A percentile compares a stretch with the other conserved stretches of the same genome.
These are phyloP conservation scores for Volucella inflata DNA, from an alignment of 2,888 invertebrate genomes.

Conservation along the genomic window DNA sequence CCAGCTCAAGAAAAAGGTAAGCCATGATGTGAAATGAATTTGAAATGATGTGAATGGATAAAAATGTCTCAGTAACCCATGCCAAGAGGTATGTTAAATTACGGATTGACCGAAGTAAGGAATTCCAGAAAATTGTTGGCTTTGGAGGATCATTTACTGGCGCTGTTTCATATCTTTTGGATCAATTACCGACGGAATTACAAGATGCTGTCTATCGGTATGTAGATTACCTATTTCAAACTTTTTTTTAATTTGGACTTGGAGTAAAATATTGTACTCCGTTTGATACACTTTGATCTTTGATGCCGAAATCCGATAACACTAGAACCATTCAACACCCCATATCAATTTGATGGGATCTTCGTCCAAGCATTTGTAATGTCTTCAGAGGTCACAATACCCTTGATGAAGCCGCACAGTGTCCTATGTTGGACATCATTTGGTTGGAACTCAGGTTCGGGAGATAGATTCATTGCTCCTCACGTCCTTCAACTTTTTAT, in stretches of 20 bases:
- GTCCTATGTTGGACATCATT: too few species aligned
- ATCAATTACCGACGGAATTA: conserved; percentile 77
- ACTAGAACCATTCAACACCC: too few species aligned
- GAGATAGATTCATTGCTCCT: too few species aligned
- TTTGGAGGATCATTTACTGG: conserved; percentile 96
- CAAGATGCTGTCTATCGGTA: conserved; percentile 81
- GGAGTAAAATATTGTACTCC: too few species aligned
- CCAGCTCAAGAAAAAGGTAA: conserved; percentile 2
- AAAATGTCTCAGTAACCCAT: conserved; percentile 3
- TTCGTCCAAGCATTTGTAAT: too few species aligned
- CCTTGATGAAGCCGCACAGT: too few species aligned
- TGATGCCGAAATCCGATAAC: too few species aligned
- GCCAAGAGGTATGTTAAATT: conserved; percentile 2
- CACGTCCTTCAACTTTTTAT: too few species aligned
- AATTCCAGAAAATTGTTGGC: conserved; percentile 89
- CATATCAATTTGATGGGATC: too few species aligned
- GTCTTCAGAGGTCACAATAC: too few species aligned
- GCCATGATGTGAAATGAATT: background rate
- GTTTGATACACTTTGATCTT: too few species aligned
- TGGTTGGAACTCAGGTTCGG: too few species aligned
- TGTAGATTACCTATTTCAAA: conserved; percentile 14
- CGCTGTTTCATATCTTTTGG: conserved; percentile 83
- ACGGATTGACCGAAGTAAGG: conserved; percentile 71
- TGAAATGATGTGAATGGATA: background rate
- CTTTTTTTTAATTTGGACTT: background rate